Percentiles rank a stretch among this genome's conserved stretches.
These are phyloP conservation scores for Drosophila infuscata DNA, from an alignment of 2,888 invertebrate species.

Conservation along the genomic window DNA sequence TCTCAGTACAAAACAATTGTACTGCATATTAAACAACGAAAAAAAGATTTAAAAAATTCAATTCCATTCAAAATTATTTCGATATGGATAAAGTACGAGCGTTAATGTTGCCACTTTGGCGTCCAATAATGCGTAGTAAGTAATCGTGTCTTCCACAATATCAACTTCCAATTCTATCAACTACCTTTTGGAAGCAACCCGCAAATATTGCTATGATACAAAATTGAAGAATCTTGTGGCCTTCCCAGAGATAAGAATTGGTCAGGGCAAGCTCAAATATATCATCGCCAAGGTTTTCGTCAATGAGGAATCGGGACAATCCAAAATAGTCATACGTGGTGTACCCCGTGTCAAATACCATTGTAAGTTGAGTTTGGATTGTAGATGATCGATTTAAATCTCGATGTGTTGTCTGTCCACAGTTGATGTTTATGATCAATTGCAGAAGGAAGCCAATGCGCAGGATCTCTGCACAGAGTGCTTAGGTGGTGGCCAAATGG, in stretches of 20 bases:
- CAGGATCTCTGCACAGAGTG: constrained; percentile 57
- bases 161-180: not conserved
- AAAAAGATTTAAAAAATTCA: not conserved
- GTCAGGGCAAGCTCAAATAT: constrained; percentile 58
- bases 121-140: constrained; percentile 39
- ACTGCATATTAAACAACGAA: constrained; percentile 14
- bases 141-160: not conserved
- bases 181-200: constrained; percentile 29
- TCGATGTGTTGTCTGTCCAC: not conserved
- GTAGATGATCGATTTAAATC: not conserved
- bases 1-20: constrained; percentile 13
- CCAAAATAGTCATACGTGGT: constrained; percentile 55
- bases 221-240: constrained; percentile 16
- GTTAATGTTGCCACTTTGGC: constrained; percentile 39
- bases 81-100: constrained; percentile 45
- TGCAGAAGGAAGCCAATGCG: constrained; percentile 46
- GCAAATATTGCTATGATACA: constrained; percentile 21
- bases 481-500: constrained; percentile 59
- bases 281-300: constrained; percentile 59
- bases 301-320: constrained; percentile 48
- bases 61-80: constrained; percentile 28
- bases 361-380: constrained; percentile 42
- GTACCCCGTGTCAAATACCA: constrained; percentile 51
- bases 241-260: constrained; percentile 47
- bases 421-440: constrained; percentile 59